These are phyloP conservation scores for Micoletzkya japonica DNA, from an alignment of 2,888 invertebrate species.

Conservation along the genomic window DNA sequence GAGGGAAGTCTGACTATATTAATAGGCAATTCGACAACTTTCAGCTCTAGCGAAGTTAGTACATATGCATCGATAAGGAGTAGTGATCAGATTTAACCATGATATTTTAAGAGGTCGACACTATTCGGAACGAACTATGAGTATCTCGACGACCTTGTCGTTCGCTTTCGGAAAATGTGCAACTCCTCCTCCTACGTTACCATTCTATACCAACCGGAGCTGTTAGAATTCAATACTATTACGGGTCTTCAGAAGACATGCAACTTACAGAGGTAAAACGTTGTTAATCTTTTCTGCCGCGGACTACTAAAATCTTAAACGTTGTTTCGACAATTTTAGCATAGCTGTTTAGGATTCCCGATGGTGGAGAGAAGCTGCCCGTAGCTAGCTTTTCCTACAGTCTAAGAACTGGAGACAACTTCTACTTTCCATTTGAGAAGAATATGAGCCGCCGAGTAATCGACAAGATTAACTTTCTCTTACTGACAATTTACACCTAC, in stretches of 20 bases:
- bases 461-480: constrained; percentile 13
- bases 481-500: neutral
- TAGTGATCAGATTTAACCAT: too few species aligned
- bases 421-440: neutral
- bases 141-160: too few species aligned
- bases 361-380: neutral
- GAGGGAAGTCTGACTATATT: too few species aligned
- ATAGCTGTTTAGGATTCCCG: neutral
- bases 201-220: constrained; percentile 1
- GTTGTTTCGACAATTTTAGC: too few species aligned
- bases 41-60: too few species aligned
- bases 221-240: neutral
- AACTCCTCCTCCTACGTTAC: too few species aligned
- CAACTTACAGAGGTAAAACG: neutral
- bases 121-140: too few species aligned
- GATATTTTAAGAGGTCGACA: too few species aligned
- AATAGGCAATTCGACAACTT: too few species aligned
- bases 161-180: too few species aligned
- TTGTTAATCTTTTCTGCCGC: neutral
- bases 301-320: too few species aligned
- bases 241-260: neutral
- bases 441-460: neutral
- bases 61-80: too few species aligned
- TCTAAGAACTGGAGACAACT: constrained; percentile 3
- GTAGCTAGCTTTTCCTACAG: neutral